Evolutionary conservation across 1,140 invertebrate genomes (phyloP).

Genomic region (Drosophila biarmipes): DNA sequence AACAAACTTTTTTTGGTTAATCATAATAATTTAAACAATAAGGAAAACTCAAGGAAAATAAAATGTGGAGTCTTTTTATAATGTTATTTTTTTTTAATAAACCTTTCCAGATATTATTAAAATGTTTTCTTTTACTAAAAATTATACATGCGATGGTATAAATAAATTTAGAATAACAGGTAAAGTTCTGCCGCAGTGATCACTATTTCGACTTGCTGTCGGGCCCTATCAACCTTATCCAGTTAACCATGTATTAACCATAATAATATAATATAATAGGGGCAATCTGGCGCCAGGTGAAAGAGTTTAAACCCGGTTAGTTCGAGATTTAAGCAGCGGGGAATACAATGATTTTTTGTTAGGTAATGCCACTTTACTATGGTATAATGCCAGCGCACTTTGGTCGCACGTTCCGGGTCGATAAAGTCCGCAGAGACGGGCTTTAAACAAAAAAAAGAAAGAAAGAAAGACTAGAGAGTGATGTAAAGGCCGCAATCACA

Average conservation of each 20-base stretch:
- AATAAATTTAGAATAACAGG: not conserved
- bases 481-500: slow-evolving; percentile 39
- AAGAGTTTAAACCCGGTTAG: slow-evolving; percentile 16
- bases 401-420: slow-evolving; percentile 23
- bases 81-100: too few species aligned
- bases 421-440: slow-evolving; percentile 5
- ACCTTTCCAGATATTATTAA: too few species aligned
- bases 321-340: not conserved
- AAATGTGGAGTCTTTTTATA: too few species aligned
- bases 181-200: not conserved
- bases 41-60: too few species aligned
- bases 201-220: not conserved
- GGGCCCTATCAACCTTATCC: slow-evolving; percentile 1
- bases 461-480: slow-evolving; percentile 10
- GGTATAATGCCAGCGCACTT: not conserved
- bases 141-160: too few species aligned
- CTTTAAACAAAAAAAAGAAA: not conserved
- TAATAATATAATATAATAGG: too few species aligned
- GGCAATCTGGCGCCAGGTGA: slow-evolving; percentile 19
- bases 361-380: slow-evolving; percentile 25
- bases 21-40: too few species aligned
- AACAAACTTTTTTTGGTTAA: too few species aligned
- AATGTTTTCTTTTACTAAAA: too few species aligned
- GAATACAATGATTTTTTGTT: slow-evolving; percentile 13
- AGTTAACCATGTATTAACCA: not conserved